Evolutionary conservation across 1,140 invertebrate genomes (phyloP), one percentile per base, ranked within the genome.

Genomic region (Tetramorium simillimum): DNA sequence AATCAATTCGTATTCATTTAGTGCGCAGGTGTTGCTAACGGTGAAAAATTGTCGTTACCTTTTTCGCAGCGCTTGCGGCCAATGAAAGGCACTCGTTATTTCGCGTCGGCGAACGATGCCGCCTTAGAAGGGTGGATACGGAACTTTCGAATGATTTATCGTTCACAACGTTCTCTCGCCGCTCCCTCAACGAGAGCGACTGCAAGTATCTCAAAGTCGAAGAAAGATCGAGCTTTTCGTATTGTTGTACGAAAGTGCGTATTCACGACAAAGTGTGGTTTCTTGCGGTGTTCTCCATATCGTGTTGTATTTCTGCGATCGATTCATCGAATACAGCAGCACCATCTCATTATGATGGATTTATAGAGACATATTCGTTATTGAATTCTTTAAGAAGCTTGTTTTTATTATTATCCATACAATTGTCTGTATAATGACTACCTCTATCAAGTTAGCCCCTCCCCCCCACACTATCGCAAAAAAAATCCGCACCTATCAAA

Each of bases 1-100:
- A 90, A 91, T 92, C 91, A 90, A 92, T 92, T 93, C 90, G 89
- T 92, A 93, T 92, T 91, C 91, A 89, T 92, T 93, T 91, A 91
- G 86, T 78, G 89, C 86, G 76, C 91, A 86, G 86, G 82, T 86
- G 88, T 87, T 90, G 84, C 81, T 88, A 89, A 92, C 87, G 86
- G 88, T 92, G 92, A 92, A 91, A 92, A 92, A 92, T 92, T 88
- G 90, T 91, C 86, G 65, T 87, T 81, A 89, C 86, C 77, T 90
- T 87, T 89, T 87, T 87, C 84, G 37, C 28, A 73, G 60, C 49
- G 69, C 81, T 88, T 63, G 72, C 76, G 87, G 73, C 77, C 89
- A 89, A 88, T 82, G 90, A 91, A 91, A 89, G 82, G 84, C 80
- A 88, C 87, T 90, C 89, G 89, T 91, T 90, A 90, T 82, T 82